A percentile compares a stretch with the other conserved stretches of the same genome.
Evolutionary conservation across 2,797 vertebrate genomes (phyloP).

Genomic region (Cygnus olor): DNA sequence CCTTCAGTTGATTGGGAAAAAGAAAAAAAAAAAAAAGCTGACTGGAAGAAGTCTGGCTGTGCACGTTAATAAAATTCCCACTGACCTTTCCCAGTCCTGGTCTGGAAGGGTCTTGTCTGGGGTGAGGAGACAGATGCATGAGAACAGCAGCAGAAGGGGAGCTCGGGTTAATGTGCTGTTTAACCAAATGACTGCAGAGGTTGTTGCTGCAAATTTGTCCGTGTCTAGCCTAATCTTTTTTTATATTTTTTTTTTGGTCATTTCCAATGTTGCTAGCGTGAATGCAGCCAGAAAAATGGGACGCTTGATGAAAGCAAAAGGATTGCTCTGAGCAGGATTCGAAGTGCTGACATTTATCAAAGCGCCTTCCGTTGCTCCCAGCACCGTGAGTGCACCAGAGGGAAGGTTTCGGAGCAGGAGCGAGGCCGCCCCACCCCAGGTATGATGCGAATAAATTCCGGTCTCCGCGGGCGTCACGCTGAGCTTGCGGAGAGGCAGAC

Average conservation of each 20-base stretch:
- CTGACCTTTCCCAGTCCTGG: conserved; percentile 36
- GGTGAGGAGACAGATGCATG: background rate
- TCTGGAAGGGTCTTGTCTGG: conserved; percentile 14
- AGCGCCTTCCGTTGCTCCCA: background rate
- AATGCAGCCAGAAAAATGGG: background rate
- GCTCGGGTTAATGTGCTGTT: background rate
- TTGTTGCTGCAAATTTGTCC: background rate
- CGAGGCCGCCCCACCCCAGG: background rate
- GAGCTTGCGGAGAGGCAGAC: background rate
- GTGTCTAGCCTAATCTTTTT: background rate
- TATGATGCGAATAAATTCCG: fast-evolving
- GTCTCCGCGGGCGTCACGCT: background rate
- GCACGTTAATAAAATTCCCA: conserved; percentile 40
- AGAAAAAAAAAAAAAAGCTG: background rate
- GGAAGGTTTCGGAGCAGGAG: background rate
- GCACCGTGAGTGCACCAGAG: background rate
- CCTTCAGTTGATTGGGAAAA: background rate
- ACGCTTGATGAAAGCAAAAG: background rate
- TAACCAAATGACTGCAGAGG: background rate
- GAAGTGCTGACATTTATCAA: background rate
- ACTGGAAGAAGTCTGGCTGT: conserved; percentile 63
- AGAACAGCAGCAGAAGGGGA: background rate
- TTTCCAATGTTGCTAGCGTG: background rate
- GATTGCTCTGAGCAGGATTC: background rate
- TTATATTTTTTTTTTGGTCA: background rate